phyloP scores from a whole-genome alignment of 2,888 invertebrate species.

The Macrosiphum euphorbiae region DNA sequence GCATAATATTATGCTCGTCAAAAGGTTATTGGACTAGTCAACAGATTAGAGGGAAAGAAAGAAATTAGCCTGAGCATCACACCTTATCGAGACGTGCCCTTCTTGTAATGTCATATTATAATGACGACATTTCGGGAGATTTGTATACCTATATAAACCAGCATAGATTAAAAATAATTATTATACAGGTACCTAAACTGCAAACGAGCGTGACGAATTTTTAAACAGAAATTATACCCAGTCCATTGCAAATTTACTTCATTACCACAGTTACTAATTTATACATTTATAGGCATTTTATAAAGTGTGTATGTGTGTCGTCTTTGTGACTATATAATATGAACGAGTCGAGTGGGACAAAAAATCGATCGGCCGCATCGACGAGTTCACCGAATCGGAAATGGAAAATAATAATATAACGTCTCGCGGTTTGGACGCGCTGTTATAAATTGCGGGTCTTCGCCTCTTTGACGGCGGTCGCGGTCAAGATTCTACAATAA shows the following conservation, averaged over 20 bases:
- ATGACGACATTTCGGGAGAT: not conserved
- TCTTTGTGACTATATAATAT: not conserved
- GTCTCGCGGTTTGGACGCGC: not conserved
- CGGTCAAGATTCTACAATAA: not conserved
- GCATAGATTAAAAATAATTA: not conserved
- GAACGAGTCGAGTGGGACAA: not conserved
- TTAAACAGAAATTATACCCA: not conserved
- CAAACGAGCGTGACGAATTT: not conserved
- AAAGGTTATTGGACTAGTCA: slow-evolving; percentile 15
- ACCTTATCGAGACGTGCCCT: not conserved
- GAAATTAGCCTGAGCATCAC: not conserved
- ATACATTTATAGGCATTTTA: not conserved
- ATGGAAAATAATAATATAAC: not conserved
- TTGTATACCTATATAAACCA: not conserved
- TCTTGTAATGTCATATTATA: not conserved
- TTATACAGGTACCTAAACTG: not conserved
- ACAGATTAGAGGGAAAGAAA: not conserved
- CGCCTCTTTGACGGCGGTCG: not conserved
- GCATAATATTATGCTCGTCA: not conserved
- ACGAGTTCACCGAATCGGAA: slow-evolving; percentile 17
- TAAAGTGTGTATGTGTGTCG: not conserved
- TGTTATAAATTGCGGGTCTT: not conserved
- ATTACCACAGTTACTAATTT: not conserved
- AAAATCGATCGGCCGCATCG: not conserved
- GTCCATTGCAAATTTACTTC: not conserved